phyloP scores from a whole-genome alignment of 2,797 vertebrate genomes.

The Toxotes lorentzi region DNA sequence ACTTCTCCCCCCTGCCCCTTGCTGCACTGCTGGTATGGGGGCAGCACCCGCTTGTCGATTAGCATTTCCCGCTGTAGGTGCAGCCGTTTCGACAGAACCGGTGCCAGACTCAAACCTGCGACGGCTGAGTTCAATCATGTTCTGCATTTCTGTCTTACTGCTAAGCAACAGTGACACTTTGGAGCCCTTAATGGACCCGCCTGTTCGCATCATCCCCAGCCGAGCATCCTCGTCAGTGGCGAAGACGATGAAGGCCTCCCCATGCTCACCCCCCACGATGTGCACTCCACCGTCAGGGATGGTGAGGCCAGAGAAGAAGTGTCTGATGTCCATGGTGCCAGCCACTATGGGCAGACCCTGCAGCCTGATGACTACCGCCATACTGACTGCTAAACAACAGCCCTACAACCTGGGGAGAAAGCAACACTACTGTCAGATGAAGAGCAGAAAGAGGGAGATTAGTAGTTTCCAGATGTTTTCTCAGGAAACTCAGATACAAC shows the following conservation, averaged over 20 bases:
- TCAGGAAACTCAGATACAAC: constrained; percentile 9
- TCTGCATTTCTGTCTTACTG: constrained; percentile 99
- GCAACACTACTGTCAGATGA: constrained; percentile 94
- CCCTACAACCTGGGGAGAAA: constrained; percentile 97
- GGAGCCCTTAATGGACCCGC: constrained; percentile 98
- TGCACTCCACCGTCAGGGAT: constrained; percentile 99
- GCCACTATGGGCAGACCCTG: constrained; percentile 99
- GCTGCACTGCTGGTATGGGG: constrained; percentile 77
- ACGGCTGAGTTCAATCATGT: constrained; percentile 99
- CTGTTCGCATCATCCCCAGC: constrained; percentile 99
- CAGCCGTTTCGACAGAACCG: constrained; percentile 79
- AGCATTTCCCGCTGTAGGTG: constrained; percentile 88
- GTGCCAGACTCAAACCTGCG: constrained; percentile 96
- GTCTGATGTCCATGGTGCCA: constrained; percentile 99
- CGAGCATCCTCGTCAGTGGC: constrained; percentile 99
- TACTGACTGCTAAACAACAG: constrained; percentile 91
- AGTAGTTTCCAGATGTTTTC: constrained; percentile 72
- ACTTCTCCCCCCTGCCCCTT: constrained; percentile 87
- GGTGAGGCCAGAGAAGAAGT: constrained; percentile 99
- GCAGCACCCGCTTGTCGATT: constrained; percentile 89
- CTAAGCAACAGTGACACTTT: constrained; percentile 98
- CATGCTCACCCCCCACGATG: constrained; percentile 99
- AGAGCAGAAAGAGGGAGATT: constrained; percentile 61
- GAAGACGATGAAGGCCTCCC: constrained; percentile 99
- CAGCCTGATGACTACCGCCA: constrained; percentile 99